Base-by-base conservation (phyloP, 2,888 invertebrate species). In the Brachypalpus laphriformis region DNA sequence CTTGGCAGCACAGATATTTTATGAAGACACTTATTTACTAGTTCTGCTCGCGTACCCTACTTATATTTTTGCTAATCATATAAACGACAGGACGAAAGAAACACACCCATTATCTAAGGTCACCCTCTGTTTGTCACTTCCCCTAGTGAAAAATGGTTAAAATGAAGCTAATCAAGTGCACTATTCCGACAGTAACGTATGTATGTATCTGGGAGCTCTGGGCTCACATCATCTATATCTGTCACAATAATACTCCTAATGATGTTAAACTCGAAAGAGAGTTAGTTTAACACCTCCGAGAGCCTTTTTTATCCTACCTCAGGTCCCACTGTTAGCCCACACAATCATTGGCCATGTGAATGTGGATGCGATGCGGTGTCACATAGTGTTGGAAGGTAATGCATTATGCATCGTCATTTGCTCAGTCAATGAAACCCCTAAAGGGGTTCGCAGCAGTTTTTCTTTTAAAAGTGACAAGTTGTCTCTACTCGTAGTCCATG, bases 341-440 rank as follows among this genome's bases (percentile, higher is more conserved):
- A 65, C 31, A 70, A 65, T 63, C 71, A 37, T 49, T 42, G 63
- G 45, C 34, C 9, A 25, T 37, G 45, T 31, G n/a, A n/a, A 51
- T 65, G 70, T 54, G 66, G 28, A 42, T 63, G 42, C n/a, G n/a
- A n/a, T 37, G 1, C 28, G 22, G 34, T 42, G 34, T 42, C 61
- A 37, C 57, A 59, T 70, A 34, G 81, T 85, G 81, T 85, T 76
- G 81, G 70, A 71, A 51, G 75, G 65, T 76, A 81, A 85, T 85
- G 85, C 85, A 85, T 85, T 71, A 85, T 85, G 85, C 85, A 85
- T 85, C 75, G 70, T 75, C 85, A 80, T 75, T 74, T 68, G 80
- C 57, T 80, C 68, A 74, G 42, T 74, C 61, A 74, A 80, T 83
- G 80, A 70, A 85, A 70, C 75, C 85, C 85, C 75, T 68, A 40